phyloP scores from a whole-genome alignment of 2,113 vertebrate genomes.

The Xiphias gladius region DNA sequence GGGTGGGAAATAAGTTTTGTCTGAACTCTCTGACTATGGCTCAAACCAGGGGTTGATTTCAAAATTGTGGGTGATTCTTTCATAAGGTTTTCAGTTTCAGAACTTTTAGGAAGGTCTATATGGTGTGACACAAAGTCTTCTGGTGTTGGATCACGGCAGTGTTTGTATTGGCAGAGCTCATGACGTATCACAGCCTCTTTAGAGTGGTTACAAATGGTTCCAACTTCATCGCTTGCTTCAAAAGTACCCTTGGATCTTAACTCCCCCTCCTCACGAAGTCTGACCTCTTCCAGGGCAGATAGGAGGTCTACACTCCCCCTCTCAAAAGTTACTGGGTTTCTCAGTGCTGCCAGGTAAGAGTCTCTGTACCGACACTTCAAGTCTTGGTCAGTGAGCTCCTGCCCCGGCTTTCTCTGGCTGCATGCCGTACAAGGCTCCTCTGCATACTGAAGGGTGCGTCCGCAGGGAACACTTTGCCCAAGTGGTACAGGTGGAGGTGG shows the following conservation, averaged over 20 bases:
- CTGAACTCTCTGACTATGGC: conserved; percentile 58
- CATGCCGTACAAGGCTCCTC: conserved; percentile 77
- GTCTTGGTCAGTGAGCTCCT: conserved; percentile 61
- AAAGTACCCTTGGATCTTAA: conserved; percentile 34
- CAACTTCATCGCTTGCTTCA: conserved; percentile 43
- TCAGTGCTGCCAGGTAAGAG: conserved; percentile 85
- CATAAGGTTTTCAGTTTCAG: conserved; percentile 49
- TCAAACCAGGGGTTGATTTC: conserved; percentile 60
- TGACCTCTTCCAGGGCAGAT: conserved; percentile 81
- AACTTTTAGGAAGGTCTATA: conserved; percentile 32
- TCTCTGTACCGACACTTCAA: conserved; percentile 85
- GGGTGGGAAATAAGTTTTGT: conserved; percentile 59
- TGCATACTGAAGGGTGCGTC: conserved; percentile 45
- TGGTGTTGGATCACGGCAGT: conserved; percentile 29
- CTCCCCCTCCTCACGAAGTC: conserved; percentile 51
- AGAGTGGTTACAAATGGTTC: conserved; percentile 60
- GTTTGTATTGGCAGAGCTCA: conserved; percentile 47
- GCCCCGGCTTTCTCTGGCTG: conserved; percentile 76
- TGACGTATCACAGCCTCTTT: conserved; percentile 44
- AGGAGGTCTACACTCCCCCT: conserved; percentile 76
- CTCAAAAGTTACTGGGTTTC: conserved; percentile 84
- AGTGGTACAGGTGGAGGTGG: conserved; percentile 69
- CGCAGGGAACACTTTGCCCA: conserved; percentile 56
- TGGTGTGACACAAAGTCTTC: conserved; percentile 24
- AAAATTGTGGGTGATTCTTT: conserved; percentile 60